A percentile compares a stretch with the other conserved stretches of the same genome.
phyloP scores from a whole-genome alignment of 1,140 invertebrate genomes.

The Meloidogyne chitwoodi region DNA sequence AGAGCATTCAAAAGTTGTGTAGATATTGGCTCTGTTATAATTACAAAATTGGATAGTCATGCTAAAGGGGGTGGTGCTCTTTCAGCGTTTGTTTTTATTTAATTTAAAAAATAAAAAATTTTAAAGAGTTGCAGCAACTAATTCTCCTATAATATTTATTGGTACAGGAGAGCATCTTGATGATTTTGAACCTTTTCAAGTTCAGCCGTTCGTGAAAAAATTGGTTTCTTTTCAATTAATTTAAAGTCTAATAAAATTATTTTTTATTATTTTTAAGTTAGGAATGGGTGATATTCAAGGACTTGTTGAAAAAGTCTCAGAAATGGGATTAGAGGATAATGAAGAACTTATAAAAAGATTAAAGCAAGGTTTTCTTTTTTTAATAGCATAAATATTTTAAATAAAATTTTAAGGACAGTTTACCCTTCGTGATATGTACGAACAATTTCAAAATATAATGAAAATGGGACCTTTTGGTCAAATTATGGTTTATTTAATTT shows the following conservation, averaged over 20 bases:
- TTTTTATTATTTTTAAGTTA: constrained; percentile 61
- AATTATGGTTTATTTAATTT: constrained; percentile 77
- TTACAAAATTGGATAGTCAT: constrained; percentile 98
- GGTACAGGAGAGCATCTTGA: constrained; percentile 99
- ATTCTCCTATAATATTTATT: constrained; percentile 97
- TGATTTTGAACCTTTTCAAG: constrained; percentile 97
- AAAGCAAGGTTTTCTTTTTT: constrained; percentile 73
- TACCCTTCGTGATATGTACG: constrained; percentile 97
- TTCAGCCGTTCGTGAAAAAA: constrained; percentile 98
- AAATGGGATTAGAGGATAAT: constrained; percentile 96
- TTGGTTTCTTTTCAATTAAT: too few relatives aligned
- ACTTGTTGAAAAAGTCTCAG: constrained; percentile 98
- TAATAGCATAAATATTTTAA: too few relatives aligned
- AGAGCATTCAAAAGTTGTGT: constrained; percentile 97
- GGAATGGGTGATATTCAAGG: constrained; percentile 99
- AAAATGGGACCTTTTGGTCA: constrained; percentile 99
- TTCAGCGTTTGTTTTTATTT: constrained; percentile 76
- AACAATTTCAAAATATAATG: constrained; percentile 99
- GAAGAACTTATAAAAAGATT: constrained; percentile 97
- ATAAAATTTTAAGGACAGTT: constrained; percentile 74
- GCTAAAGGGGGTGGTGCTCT: constrained; percentile 98
- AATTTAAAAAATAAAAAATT: constrained; percentile 28
- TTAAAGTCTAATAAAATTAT: too few relatives aligned
- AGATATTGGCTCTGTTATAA: constrained; percentile 96
- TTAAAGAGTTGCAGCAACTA: constrained; percentile 88